These are phyloP conservation scores for Formica exsecta DNA, from an alignment of 1,140 invertebrate genomes.

Conservation along the genomic window DNA sequence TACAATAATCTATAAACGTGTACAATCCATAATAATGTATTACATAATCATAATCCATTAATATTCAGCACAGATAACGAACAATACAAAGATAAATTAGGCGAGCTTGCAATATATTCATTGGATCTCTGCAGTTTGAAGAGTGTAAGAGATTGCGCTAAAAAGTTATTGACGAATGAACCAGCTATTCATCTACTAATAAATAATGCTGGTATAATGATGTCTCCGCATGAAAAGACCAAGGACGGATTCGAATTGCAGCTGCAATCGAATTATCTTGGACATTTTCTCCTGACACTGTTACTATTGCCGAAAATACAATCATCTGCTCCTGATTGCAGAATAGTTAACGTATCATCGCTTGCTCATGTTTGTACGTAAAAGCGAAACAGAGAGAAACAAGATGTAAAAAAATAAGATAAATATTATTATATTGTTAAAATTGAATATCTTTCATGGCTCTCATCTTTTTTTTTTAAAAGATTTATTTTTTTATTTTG, in stretches of 20 bases:
- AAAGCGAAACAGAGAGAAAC: conserved; percentile 74
- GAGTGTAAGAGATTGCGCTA: conserved; percentile 91
- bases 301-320: conserved; percentile 90
- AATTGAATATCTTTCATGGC: neutral
- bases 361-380: neutral
- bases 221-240: conserved; percentile 89
- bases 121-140: conserved; percentile 91
- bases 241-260: conserved; percentile 94
- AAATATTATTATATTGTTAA: neutral
- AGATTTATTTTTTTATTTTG: neutral
- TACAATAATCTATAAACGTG: too few species aligned
- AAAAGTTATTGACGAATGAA: conserved; percentile 88
- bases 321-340: conserved; percentile 87
- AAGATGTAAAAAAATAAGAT: neutral
- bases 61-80: conserved; percentile 73
- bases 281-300: conserved; percentile 94
- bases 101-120: conserved; percentile 88
- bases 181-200: conserved; percentile 91
- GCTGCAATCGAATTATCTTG: conserved; percentile 93
- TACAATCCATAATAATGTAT: too few species aligned
- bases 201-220: conserved; percentile 94
- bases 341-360: conserved; percentile 92
- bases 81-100: conserved; percentile 84
- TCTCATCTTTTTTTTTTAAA: neutral
- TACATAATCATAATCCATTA: neutral